A percentile compares a stretch with the other conserved stretches of the same genome.
These are phyloP conservation scores for Axinella damicornis DNA, from an alignment of 37 sponge, comb jelly and placozoan genomes.

Conservation along the genomic window DNA sequence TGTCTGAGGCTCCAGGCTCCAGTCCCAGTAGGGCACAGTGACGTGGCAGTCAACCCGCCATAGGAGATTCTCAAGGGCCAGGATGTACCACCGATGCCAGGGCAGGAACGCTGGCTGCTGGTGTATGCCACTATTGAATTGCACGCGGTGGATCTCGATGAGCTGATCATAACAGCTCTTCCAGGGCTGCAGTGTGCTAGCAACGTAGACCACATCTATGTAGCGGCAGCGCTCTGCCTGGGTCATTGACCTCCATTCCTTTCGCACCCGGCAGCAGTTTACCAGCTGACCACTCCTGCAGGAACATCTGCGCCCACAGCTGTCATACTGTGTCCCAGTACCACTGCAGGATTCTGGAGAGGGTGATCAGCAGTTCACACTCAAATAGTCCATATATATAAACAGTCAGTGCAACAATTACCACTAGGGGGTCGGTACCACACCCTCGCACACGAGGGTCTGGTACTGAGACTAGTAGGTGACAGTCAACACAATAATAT, in stretches of 20 bases:
- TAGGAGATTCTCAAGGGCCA: conserved; percentile 56
- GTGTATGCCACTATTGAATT: conserved; percentile 45
- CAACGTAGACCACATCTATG: neutral
- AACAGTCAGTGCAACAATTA: too few relatives aligned
- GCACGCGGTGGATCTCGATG: conserved; percentile 12
- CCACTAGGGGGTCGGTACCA: too few relatives aligned
- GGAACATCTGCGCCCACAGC: conserved; percentile 44
- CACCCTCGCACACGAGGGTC: too few relatives aligned
- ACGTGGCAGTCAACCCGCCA: conserved; percentile 46
- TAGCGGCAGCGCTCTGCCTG: conserved; percentile 40
- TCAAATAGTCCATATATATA: too few relatives aligned
- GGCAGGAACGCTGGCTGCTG: conserved; percentile 29
- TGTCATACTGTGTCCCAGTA: conserved; percentile 32
- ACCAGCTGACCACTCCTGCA: conserved; percentile 18
- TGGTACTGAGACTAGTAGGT: too few relatives aligned
- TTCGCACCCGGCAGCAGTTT: conserved; percentile 51
- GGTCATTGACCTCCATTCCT: conserved; percentile 44
- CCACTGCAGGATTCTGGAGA: neutral
- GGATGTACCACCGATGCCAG: conserved; percentile 63
- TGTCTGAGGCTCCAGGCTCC: conserved; percentile 47
- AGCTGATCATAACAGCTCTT: conserved; percentile 30
- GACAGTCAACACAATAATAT: too few relatives aligned
- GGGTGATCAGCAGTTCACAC: too few relatives aligned
- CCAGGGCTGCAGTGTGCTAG: conserved; percentile 5
- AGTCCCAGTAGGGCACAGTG: conserved; percentile 72